Percentiles rank a stretch among this genome's conserved stretches.
phyloP scores from a whole-genome alignment of 2,113 vertebrate genomes.

The Crotalus horridus region DNA sequence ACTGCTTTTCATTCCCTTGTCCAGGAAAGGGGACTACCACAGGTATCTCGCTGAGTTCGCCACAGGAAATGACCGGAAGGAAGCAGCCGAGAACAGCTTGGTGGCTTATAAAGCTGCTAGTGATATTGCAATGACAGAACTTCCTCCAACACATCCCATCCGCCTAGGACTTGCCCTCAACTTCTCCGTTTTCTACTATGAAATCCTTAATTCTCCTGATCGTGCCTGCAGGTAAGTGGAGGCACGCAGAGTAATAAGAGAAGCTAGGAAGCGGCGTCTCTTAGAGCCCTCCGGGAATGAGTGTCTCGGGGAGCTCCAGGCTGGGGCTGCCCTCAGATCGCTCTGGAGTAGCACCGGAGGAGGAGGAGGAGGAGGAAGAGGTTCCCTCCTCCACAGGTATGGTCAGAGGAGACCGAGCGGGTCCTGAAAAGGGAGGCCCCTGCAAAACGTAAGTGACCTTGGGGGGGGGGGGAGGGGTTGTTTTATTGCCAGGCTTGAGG shows the following conservation, averaged over 20 bases:
- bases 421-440: neutral
- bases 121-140: constrained; percentile 94
- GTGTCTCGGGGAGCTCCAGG: neutral
- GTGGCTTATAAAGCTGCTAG: constrained; percentile 98
- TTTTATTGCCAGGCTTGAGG: neutral
- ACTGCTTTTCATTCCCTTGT: neutral
- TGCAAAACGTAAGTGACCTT: neutral
- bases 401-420: neutral
- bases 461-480: too few species aligned
- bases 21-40: constrained; percentile 98
- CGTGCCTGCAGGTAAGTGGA: constrained; percentile 91
- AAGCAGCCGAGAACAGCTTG: constrained; percentile 97
- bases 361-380: neutral
- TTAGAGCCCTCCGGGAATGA: neutral
- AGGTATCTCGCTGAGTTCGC: constrained; percentile 99
- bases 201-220: constrained; percentile 99
- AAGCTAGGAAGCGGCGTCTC: neutral
- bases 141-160: constrained; percentile 96
- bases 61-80: constrained; percentile 96
- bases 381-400: neutral
- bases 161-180: constrained; percentile 98
- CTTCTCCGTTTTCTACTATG: constrained; percentile 99
- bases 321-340: neutral
- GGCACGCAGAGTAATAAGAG: neutral
- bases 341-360: neutral